A percentile compares a stretch with the other conserved stretches of the same genome.
Evolutionary conservation across 2,113 vertebrate species (phyloP).

Genomic region (Synodontis membranacea): DNA sequence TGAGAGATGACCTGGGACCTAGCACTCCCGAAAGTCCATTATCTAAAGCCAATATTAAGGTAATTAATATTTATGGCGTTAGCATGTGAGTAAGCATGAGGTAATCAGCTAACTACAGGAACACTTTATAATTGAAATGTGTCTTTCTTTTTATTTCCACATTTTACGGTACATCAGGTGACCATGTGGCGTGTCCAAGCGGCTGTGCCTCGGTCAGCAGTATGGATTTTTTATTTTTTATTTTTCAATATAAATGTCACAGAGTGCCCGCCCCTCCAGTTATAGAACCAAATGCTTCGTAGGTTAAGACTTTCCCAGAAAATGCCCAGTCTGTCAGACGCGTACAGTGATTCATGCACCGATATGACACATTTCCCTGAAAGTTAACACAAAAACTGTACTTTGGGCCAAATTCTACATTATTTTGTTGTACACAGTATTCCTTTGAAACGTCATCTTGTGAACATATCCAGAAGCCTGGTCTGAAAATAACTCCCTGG

Average conservation of each 20-base stretch:
- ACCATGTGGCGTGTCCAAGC: not conserved
- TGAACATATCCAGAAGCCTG: not conserved
- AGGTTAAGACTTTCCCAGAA: not conserved
- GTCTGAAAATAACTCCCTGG: not conserved
- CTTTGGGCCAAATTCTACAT: not conserved
- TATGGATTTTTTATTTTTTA: not conserved
- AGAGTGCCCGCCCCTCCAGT: not conserved
- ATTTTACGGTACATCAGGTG: not conserved
- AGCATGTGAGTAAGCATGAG: not conserved
- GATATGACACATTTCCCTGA: not conserved
- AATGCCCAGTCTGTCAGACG: not conserved
- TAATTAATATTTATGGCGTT: not conserved
- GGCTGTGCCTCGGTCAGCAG: not conserved
- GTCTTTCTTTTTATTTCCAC: not conserved
- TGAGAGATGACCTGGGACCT: not conserved
- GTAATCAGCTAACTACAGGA: not conserved
- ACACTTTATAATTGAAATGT: not conserved
- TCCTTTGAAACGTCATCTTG: not conserved
- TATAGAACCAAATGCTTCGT: not conserved
- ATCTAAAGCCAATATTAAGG: not conserved
- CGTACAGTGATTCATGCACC: not conserved
- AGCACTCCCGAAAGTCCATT: not conserved
- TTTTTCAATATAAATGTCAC: not conserved
- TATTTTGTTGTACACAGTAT: not conserved
- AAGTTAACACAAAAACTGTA: not conserved